phyloP scores from a whole-genome alignment of 2,113 vertebrate species.

The Athene cunicularia region DNA sequence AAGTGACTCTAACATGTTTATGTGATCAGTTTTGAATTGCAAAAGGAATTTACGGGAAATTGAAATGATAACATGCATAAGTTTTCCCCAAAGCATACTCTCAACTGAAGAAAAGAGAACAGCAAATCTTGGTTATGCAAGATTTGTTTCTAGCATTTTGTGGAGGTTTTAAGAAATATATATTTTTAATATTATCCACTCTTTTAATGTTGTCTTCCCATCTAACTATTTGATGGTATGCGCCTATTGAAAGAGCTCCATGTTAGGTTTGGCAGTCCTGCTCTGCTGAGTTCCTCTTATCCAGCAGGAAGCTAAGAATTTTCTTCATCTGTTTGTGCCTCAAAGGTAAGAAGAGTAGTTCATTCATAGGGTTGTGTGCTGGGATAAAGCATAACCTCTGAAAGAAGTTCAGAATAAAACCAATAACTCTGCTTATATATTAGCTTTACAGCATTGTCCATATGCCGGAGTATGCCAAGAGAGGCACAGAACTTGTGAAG shows the following conservation, averaged over 20 bases:
- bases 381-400: neutral
- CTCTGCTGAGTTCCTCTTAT: neutral
- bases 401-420: neutral
- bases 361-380: neutral
- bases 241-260: neutral
- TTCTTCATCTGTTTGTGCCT: neutral
- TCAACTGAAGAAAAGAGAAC: neutral
- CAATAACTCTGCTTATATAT: neutral
- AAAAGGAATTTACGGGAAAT: neutral
- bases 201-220: neutral
- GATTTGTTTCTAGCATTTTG: neutral
- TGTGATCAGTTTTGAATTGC: neutral
- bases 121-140: neutral
- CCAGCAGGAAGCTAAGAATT: neutral
- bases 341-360: neutral
- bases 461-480: neutral
- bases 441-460: neutral
- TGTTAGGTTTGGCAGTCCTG: neutral
- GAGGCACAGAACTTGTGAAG: neutral
- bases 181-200: neutral
- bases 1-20: neutral
- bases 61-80: neutral
- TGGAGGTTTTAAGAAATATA: neutral
- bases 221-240: neutral
- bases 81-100: neutral